These are phyloP conservation scores for Strigops habroptila DNA, from an alignment of 2,113 vertebrate genomes.

Conservation along the genomic window DNA sequence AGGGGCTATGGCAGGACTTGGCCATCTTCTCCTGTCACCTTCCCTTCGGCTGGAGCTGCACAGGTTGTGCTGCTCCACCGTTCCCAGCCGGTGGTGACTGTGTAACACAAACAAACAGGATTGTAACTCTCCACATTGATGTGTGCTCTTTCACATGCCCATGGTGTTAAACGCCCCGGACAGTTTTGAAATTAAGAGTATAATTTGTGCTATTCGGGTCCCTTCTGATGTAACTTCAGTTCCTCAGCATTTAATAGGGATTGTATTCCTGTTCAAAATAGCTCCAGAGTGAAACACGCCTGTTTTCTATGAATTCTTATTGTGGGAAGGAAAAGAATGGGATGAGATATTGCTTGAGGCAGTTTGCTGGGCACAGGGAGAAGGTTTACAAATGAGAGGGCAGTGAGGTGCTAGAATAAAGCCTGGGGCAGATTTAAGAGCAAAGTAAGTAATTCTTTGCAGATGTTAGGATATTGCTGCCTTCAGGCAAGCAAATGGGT, in stretches of 20 bases:
- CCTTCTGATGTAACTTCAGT: neutral
- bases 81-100: neutral
- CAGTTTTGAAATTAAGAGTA: neutral
- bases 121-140: neutral
- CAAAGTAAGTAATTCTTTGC: neutral
- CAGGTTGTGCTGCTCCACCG: neutral
- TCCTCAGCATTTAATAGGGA: neutral
- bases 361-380: neutral
- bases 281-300: neutral
- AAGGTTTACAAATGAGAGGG: neutral
- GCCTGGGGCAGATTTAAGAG: neutral
- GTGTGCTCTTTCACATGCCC: neutral
- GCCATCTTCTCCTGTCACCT: neutral
- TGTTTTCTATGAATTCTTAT: neutral
- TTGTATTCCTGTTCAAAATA: neutral
- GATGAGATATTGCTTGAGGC: neutral
- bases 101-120: neutral
- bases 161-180: neutral
- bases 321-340: neutral
- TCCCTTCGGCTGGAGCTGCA: neutral
- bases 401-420: neutral
- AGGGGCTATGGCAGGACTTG: neutral
- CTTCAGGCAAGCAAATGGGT: neutral
- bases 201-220: neutral
- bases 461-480: neutral